phyloP scores from a whole-genome alignment of 1,140 invertebrate species.

The Mercenaria mercenaria region DNA sequence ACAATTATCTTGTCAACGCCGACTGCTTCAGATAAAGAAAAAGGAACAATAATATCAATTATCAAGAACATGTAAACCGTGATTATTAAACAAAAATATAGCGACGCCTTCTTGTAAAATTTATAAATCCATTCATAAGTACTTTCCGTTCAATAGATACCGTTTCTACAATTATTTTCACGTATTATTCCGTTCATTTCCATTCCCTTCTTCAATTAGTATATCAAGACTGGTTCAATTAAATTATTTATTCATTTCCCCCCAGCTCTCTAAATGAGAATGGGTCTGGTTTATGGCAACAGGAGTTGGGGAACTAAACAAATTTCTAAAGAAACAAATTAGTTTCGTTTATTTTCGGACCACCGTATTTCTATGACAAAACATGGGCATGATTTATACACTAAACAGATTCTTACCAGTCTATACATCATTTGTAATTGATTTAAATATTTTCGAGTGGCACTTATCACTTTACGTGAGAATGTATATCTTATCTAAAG shows the following conservation, averaged over 20 bases:
- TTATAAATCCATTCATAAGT: no score
- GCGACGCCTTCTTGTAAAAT: no score
- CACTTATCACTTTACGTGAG: slow-evolving; percentile 65
- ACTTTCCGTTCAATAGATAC: no score
- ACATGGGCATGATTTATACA: slow-evolving; percentile 50
- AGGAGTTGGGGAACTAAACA: slow-evolving; percentile 46
- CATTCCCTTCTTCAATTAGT: not conserved
- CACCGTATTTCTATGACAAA: slow-evolving; percentile 46
- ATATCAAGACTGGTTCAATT: not conserved
- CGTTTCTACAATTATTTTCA: no score
- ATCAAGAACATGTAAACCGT: no score
- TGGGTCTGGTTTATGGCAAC: not conserved
- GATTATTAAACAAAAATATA: no score
- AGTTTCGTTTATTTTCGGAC: slow-evolving; percentile 34
- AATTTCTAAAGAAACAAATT: slow-evolving; percentile 40
- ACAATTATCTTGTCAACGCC: no score
- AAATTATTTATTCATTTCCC: slow-evolving; percentile 20
- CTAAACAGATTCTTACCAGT: slow-evolving; percentile 27
- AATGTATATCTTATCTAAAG: slow-evolving; percentile 48
- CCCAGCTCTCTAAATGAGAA: not conserved
- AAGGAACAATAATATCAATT: no score
- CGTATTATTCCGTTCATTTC: not conserved
- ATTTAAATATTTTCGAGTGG: slow-evolving; percentile 63
- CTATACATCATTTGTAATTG: slow-evolving; percentile 69
- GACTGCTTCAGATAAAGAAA: no score